These are phyloP conservation scores for Oreochromis aureus DNA, from an alignment of 2,113 vertebrate species.

Conservation along the genomic window DNA sequence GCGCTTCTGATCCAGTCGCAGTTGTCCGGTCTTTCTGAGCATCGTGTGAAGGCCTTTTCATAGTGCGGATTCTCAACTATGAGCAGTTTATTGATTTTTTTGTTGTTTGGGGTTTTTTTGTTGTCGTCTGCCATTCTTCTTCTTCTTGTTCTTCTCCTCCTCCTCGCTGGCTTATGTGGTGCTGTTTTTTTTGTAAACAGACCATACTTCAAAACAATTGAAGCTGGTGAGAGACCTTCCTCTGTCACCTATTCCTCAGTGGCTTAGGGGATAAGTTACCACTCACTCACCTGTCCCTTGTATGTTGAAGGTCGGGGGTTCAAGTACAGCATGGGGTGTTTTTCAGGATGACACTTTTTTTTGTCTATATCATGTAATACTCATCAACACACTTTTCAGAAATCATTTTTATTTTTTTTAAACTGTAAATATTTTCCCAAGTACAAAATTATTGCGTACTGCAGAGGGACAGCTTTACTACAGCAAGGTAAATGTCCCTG, in stretches of 20 bases:
- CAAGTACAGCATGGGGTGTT: neutral
- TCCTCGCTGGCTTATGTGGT: neutral
- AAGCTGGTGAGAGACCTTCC: neutral
- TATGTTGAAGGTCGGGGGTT: neutral
- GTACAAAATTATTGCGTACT: neutral
- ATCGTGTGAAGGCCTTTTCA: neutral
- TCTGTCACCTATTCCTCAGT: neutral
- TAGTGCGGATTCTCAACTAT: neutral
- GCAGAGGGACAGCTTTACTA: neutral
- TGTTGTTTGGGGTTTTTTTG: neutral
- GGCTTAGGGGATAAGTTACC: neutral
- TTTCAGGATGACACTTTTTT: neutral
- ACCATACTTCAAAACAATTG: neutral
- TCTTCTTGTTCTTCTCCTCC: neutral
- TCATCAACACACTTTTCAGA: neutral
- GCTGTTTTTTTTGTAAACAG: fast-evolving
- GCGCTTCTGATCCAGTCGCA: neutral
- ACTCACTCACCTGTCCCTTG: neutral
- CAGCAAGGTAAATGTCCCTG: neutral
- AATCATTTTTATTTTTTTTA: neutral
- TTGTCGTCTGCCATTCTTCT: neutral
- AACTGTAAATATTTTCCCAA: neutral
- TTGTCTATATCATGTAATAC: neutral
- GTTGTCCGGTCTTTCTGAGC: neutral
- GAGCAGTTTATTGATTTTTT: neutral